Conservation (phyloP, 2,797 vertebrate species). For the Cyclura pinguis region DNA sequence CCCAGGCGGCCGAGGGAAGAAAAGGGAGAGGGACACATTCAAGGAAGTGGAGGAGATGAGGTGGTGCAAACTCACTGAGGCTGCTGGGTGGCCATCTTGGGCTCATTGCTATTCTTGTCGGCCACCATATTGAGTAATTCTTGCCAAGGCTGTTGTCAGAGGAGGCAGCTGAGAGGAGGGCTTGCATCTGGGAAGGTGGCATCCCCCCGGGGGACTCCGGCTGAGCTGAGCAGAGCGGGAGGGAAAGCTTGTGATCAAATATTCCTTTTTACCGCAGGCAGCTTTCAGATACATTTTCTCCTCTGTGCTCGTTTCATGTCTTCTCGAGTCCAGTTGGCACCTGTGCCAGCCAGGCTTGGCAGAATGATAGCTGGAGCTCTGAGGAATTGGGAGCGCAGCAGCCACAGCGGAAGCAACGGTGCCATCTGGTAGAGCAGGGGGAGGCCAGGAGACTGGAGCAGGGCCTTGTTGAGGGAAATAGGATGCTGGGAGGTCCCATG, state of each 20-base stretch:
- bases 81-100: neutral
- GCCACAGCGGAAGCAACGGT: too few relatives aligned
- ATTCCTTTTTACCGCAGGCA: constrained; percentile 74
- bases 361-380: neutral
- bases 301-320: rapidly evolving
- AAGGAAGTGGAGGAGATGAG: rapidly evolving
- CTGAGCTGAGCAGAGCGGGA: constrained; percentile 33
- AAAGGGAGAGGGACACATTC: too few relatives aligned
- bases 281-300: neutral
- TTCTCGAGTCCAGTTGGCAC: rapidly evolving
- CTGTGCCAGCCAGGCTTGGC: neutral
- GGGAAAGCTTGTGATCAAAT: constrained; percentile 73
- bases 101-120: constrained; percentile 35
- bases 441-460: neutral
- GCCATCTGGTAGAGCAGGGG: neutral
- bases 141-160: constrained; percentile 29
- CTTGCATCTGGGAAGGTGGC: constrained; percentile 14
- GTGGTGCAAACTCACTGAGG: neutral
- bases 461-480: too few relatives aligned
- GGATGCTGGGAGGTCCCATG: neutral
- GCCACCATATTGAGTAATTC: constrained; percentile 30
- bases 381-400: neutral
- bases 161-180: neutral
- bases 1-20: neutral
- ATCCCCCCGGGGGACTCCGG: constrained; percentile 45